Evolutionary conservation across 2,797 vertebrate species (phyloP).

Genomic region (Netta rufina): DNA sequence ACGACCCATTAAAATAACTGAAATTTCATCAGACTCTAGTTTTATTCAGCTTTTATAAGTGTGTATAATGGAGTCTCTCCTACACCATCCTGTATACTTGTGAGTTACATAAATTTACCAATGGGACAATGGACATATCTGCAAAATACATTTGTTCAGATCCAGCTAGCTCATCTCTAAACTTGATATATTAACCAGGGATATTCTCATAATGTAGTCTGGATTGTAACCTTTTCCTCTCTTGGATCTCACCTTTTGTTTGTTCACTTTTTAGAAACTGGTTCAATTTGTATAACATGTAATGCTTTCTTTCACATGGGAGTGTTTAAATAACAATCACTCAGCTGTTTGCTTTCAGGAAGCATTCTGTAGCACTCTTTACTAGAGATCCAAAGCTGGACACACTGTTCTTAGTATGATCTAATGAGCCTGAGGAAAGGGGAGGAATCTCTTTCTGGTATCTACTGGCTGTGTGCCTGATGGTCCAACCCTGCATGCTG

Average conservation of each 20-base stretch:
- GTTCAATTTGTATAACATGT: neutral
- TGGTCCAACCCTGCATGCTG: neutral
- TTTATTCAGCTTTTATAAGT: neutral
- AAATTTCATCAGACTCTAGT: neutral
- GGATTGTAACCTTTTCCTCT: neutral
- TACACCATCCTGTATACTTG: neutral
- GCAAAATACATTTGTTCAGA: neutral
- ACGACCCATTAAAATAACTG: neutral
- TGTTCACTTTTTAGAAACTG: constrained; percentile 35
- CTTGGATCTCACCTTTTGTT: constrained; percentile 33
- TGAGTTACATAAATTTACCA: neutral
- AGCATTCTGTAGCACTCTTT: neutral
- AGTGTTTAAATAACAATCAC: constrained; percentile 17
- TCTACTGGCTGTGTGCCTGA: neutral
- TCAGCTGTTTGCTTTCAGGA: constrained; percentile 13
- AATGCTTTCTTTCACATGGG: constrained; percentile 21
- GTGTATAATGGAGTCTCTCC: neutral
- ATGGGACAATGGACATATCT: neutral
- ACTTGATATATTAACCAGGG: neutral
- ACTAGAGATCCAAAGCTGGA: neutral
- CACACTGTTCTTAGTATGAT: neutral
- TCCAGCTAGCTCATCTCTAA: neutral
- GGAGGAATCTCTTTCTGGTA: neutral
- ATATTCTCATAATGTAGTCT: neutral
- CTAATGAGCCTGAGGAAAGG: neutral